Percentiles rank a stretch among this genome's conserved stretches.
These are phyloP conservation scores for Phytoseiulus persimilis DNA, from an alignment of 2,888 invertebrate species.

Conservation along the genomic window DNA sequence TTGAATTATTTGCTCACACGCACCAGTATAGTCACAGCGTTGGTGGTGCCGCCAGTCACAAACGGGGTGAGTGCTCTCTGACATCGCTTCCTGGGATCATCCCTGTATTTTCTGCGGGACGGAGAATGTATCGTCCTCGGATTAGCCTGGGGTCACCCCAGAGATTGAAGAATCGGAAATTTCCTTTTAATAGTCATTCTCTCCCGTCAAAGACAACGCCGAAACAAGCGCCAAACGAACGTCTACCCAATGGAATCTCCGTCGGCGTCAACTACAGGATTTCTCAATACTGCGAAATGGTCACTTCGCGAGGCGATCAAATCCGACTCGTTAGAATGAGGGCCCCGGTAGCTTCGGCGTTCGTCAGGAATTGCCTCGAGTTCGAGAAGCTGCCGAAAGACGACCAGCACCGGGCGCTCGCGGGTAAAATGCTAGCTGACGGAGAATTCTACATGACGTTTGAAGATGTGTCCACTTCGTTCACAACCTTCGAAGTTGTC, in stretches of 20 bases:
- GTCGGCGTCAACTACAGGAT: slow-evolving; percentile 71
- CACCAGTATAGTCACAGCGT: slow-evolving; percentile 27
- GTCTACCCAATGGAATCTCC: slow-evolving; percentile 63
- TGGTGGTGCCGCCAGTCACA: slow-evolving; percentile 16
- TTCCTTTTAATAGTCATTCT: not conserved
- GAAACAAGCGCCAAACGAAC: slow-evolving; percentile 50
- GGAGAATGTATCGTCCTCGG: too few species aligned
- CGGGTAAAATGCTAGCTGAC: not conserved
- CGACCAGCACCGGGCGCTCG: slow-evolving; percentile 32
- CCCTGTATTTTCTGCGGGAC: too few species aligned
- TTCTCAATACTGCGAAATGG: slow-evolving; percentile 54
- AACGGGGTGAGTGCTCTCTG: not conserved
- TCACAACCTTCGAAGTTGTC: slow-evolving; percentile 71
- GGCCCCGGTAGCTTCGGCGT: slow-evolving; percentile 55
- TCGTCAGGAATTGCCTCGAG: slow-evolving; percentile 9
- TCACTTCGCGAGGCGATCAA: slow-evolving; percentile 63
- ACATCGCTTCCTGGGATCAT: too few species aligned
- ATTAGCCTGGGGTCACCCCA: not conserved
- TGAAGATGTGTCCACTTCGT: slow-evolving; percentile 69
- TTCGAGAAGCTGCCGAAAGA: slow-evolving; percentile 10
- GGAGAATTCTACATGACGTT: slow-evolving; percentile 57
- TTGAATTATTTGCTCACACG: slow-evolving; percentile 36
- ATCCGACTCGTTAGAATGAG: slow-evolving; percentile 64
- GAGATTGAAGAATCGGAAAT: not conserved
- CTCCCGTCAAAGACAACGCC: not conserved